Evolutionary conservation across 2,888 invertebrate genomes (phyloP).

Genomic region (Rhaphigaster nebulosa): DNA sequence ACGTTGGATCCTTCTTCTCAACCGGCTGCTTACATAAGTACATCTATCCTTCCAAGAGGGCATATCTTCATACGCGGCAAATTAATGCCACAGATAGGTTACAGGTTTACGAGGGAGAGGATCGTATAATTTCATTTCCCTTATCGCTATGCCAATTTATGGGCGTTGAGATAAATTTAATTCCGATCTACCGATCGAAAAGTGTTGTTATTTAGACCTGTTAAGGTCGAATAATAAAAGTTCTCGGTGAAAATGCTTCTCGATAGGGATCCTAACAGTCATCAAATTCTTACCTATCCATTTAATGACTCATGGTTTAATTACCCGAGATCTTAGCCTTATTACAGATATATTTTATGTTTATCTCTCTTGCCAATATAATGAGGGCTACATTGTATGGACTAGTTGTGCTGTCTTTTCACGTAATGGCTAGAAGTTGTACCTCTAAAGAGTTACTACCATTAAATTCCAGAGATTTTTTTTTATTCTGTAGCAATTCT

Average conservation of each 20-base stretch:
- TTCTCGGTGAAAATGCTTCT: neutral
- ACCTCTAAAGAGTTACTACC: neutral
- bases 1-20: neutral
- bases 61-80: neutral
- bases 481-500: neutral
- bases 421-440: neutral
- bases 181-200: constrained; percentile 8
- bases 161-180: constrained; percentile 8
- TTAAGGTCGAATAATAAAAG: constrained; percentile 24
- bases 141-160: constrained; percentile 13
- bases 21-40: constrained; percentile 29
- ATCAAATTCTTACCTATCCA: neutral
- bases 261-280: neutral
- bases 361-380: neutral
- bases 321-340: neutral
- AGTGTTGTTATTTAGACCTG: constrained; percentile 38
- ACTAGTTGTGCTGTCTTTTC: neutral
- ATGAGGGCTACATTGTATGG: constrained; percentile 6
- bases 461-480: neutral
- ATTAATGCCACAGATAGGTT: constrained; percentile 1
- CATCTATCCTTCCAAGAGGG: neutral
- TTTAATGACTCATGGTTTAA: constrained; percentile 18
- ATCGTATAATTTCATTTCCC: constrained; percentile 42
- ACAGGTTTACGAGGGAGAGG: constrained; percentile 22
- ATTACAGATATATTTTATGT: constrained; percentile 11